Conservation (phyloP, 2,888 invertebrate species). For the Leucophenga montana region DNA sequence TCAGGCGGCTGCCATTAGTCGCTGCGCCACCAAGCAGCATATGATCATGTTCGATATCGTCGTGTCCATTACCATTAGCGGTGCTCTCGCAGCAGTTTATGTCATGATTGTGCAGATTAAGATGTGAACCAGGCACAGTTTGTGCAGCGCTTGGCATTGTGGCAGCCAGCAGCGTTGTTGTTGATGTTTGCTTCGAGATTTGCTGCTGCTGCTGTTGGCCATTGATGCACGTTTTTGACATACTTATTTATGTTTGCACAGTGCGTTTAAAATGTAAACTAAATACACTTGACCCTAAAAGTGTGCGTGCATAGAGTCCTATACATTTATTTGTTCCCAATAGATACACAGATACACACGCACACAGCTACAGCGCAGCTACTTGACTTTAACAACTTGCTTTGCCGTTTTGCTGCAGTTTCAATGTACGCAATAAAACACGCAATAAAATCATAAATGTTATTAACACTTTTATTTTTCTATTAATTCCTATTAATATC, state of each 20-base stretch:
- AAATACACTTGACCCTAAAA: not conserved
- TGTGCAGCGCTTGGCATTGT: constrained; percentile 12
- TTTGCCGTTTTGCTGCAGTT: not conserved
- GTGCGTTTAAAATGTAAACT: not conserved
- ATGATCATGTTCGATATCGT: not conserved
- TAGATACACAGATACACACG: not conserved
- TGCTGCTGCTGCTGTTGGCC: constrained; percentile 23
- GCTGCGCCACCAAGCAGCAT: not conserved
- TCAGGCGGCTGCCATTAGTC: not conserved
- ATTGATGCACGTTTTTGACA: constrained; percentile 37
- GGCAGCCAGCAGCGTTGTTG: not conserved
- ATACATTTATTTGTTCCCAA: not conserved
- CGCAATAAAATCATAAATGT: not conserved
- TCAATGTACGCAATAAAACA: no score
- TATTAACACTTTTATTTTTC: not conserved
- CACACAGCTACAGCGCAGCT: not conserved
- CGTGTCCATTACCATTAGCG: not conserved
- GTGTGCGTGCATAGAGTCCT: no score
- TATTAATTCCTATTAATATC: no score
- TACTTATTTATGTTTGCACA: constrained; percentile 15
- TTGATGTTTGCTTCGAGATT: constrained; percentile 9
- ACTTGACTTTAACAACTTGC: not conserved
- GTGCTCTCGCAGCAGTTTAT: not conserved
- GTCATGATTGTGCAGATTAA: not conserved
- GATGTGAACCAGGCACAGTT: constrained; percentile 7